Evolutionary conservation across 2,113 vertebrate genomes (phyloP).

Genomic region (Nesogale talazaci): DNA sequence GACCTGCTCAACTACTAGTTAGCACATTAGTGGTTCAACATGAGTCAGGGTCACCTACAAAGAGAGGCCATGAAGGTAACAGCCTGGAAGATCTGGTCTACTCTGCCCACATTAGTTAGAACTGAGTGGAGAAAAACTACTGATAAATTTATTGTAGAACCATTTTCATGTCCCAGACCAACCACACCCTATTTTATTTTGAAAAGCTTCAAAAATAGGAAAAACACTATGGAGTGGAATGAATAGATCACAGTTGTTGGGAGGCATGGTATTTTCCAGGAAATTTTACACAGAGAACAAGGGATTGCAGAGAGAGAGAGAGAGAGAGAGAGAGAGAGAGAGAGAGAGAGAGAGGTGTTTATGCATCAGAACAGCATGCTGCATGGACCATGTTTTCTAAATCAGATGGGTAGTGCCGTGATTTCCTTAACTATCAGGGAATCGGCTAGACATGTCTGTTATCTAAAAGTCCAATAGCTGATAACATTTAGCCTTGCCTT

Average conservation of each 20-base stretch:
- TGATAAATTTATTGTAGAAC: neutral
- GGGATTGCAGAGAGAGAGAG: neutral
- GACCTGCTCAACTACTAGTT: neutral
- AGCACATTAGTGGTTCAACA: neutral
- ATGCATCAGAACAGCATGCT: neutral
- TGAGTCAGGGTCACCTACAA: neutral
- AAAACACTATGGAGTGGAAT: neutral
- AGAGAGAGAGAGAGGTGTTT: neutral
- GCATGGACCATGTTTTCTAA: constrained; percentile 22
- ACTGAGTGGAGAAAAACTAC: neutral
- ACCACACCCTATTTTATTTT: neutral
- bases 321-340: neutral
- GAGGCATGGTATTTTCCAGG: neutral
- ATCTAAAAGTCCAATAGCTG: constrained; percentile 24
- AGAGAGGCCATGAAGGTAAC: neutral
- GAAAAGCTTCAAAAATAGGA: neutral
- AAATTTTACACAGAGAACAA: constrained; percentile 33
- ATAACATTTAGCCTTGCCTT: constrained; percentile 59
- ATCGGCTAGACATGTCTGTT: constrained; percentile 21
- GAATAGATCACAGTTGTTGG: neutral
- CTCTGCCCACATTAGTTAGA: neutral
- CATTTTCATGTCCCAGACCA: neutral
- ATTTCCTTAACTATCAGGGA: constrained; percentile 22
- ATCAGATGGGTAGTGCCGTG: constrained; percentile 17
- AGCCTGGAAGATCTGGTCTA: neutral